Evolutionary conservation across 2,113 vertebrate species (phyloP), one percentile per base, ranked within the genome.

Genomic region (Phrynocephalus versicolor): DNA sequence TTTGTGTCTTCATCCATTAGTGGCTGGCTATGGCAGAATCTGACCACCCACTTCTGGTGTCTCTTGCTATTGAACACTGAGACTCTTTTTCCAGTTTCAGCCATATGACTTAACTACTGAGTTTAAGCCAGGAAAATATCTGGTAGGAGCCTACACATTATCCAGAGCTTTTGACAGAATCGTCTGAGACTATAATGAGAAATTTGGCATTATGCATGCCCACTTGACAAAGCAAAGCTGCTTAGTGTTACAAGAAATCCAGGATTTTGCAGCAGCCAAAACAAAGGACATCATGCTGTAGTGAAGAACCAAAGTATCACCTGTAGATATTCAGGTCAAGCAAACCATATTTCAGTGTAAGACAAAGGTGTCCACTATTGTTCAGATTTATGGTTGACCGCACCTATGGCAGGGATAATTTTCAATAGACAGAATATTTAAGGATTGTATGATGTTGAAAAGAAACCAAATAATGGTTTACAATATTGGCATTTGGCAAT

Each of bases 51-150:
- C 6, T n/a, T 37, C 15, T 70, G 51, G 23, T 12, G 71, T 23
- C 3, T 30, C 60, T 25, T 80, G 85, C 84, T 76, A 67, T 81
- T 67, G 70, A 37, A 81, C 35, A 35, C 35, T 60, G 37, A 83
- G 70, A 60, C 1, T 33, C 27, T 15, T 73, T 41, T 74, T 30
- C 27, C 57, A 30, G 18, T 10, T 37, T 82, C 51, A 71, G 27
- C 15, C 30, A 62, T n/a, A 73, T 73, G 25, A 62, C 16, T 83
- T 83, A 73, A 74, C 45, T 82, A 37, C 10, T 82, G 80, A 82
- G 33, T 82, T 41, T 62, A 82, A 72, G 70, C 70, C 81, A 74
- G 70, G 57, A 83, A 73, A 83, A 62, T 25, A 41, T 83, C 70
- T 74, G 35, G 70, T 74, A 74, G 35, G 41, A 45, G 55, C 57